Conservation (phyloP, 2,888 invertebrate genomes). For the Brenthis hecate region DNA sequence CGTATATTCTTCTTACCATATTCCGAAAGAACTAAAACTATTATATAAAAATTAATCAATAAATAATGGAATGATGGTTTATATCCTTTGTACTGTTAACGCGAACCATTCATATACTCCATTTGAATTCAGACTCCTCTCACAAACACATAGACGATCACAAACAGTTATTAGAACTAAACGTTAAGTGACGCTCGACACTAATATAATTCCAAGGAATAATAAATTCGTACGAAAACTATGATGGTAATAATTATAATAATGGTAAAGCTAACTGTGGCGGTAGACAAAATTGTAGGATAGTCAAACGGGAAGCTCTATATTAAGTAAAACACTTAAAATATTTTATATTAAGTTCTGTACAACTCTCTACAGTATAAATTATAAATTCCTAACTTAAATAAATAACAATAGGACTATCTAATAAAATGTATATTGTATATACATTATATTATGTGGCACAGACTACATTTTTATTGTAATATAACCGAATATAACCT, state of each 20-base stretch:
- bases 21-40: conserved; percentile 5
- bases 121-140: conserved; percentile 16
- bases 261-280: conserved; percentile 39
- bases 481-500: conserved; percentile 42
- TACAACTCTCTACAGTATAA: conserved; percentile 65
- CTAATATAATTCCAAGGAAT: conserved; percentile 22
- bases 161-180: conserved; percentile 33
- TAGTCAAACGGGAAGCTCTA: conserved; percentile 73
- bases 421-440: conserved; percentile 71
- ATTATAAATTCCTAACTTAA: conserved; percentile 65
- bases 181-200: conserved; percentile 10
- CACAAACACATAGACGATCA: conserved; percentile 33
- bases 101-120: conserved; percentile 23
- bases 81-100: conserved; percentile 39
- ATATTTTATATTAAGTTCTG: conserved; percentile 58
- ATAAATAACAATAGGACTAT: conserved; percentile 73
- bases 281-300: conserved; percentile 64
- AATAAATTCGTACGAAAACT: conserved; percentile 29
- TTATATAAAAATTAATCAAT: conserved; percentile 16
- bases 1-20: conserved; percentile 11
- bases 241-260: conserved; percentile 28
- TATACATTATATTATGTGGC: conserved; percentile 72
- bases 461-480: conserved; percentile 61
- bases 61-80: conserved; percentile 25
- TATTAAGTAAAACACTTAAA: conserved; percentile 65